Base-by-base conservation (phyloP, 2,113 vertebrate species). In the Hippoglossus stenolepis region DNA sequence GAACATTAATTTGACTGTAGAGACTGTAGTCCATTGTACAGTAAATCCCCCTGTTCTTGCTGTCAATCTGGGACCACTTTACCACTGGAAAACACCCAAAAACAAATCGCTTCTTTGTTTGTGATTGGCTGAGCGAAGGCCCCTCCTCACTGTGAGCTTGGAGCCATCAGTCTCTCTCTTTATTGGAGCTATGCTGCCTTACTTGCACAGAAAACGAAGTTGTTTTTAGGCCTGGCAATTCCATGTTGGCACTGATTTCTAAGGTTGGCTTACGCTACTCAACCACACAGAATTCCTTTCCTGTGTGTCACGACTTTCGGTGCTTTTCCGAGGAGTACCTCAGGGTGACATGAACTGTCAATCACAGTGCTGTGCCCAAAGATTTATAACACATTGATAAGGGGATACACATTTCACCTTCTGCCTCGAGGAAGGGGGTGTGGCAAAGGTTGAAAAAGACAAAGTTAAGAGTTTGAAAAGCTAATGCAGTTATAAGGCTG, bases 1-100 rank as follows among this genome's bases (percentile, higher is more conserved):
- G 10, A n/a, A 23, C 35, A 23, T 21, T 54, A 5, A 20, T 5
- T 45, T 70, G 18, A 7, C 47, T 49, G 18, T 72, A 49, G 26
- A 26, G 54, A 43, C 67, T 35, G 45, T 66, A 15, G 38, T 51
- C 51, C 14, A 54, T 70, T 79, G n/a, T 26, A 31, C 38, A 64
- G 17, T 56, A 84, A 72, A 81, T 59, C 51, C 49, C 49, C 35
- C 63, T 54, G 59, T 40, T 71, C 65, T 68, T 83, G 73, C 53
- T 85, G 67, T 90, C 68, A 83, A 40, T 77, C 84, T 87, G 87
- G 85, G 73, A 77, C 26, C 75, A 69, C 65, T 91, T 87, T 85
- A 73, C 31, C 5, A 47, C 17, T 87, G 87, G 82, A 91, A 80
- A 81, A 40, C 74, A 74, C 56, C 89, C 84, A 88, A 69, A 87